Base-by-base conservation (phyloP, 2,113 vertebrate species). In the Erythrolamprus reginae region DNA sequence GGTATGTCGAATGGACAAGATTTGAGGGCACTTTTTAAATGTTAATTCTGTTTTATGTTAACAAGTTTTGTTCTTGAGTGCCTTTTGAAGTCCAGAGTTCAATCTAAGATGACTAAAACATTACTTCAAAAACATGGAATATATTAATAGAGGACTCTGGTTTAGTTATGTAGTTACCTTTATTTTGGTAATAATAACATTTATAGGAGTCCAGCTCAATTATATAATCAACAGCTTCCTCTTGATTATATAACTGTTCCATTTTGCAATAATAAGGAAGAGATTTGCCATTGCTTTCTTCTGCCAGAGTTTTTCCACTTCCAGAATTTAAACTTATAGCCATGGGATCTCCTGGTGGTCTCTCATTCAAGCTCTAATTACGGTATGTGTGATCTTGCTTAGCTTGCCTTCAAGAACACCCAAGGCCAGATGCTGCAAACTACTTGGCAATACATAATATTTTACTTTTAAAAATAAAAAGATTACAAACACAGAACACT, bases 401-500 rank as follows among this genome's bases (percentile, higher is more conserved):
- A 21, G 33, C 33, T 77, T 9, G 38, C 17, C 6, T 77, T 77
- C 70, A 77, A 42, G 33, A 77, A 38, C 70, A 42, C 1, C 33
- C 70, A 77, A 77, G 19, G 17, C 19, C 21, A 42, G 17, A 21
- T 77, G 33, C 33, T 42, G 33, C 33, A 77, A 77, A 77, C 33
- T 42, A 42, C 17, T 77, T 19, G 38, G 70, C 33, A 42, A 42
- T 42, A 17, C 2, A 42, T 38, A 42, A 42, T 42, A 2, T 77
- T 77, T 77, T 21, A 77, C 21, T 19, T 77, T 17, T 8, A 38
- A 77, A 77, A 70, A 23, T 94, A 91, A 17, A 91, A 94, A 92
- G 93, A 96, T 95, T 94, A 92, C 50, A 95, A 94, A 93, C 89
- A 92, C 91, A 87, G 50, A 93, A 91, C 23, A 92, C 91, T 84